Evolutionary conservation across 1,140 invertebrate species (phyloP).

Genomic region (Drosophila bocki): DNA sequence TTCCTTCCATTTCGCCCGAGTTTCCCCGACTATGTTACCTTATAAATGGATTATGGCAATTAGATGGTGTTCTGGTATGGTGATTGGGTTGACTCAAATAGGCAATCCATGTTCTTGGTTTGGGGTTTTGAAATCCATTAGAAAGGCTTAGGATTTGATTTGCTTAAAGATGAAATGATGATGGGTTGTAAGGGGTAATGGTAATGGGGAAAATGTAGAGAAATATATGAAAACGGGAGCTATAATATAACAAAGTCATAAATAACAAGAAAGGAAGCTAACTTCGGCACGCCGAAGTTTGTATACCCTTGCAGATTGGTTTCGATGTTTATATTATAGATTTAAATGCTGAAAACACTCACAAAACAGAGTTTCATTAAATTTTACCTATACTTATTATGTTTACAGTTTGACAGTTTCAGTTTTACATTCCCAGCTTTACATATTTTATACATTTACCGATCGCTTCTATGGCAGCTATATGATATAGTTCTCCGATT

Average conservation of each 20-base stretch:
- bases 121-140: slow-evolving; percentile 25
- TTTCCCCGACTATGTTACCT: slow-evolving; percentile 42
- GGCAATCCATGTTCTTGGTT: slow-evolving; percentile 28
- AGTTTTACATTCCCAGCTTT: too few relatives aligned
- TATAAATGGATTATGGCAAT: slow-evolving; percentile 82
- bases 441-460: too few relatives aligned
- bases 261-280: too few relatives aligned
- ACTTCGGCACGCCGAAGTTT: too few relatives aligned
- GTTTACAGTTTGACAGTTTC: too few relatives aligned
- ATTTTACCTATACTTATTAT: too few relatives aligned
- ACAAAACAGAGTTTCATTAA: too few relatives aligned
- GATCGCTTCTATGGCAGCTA: too few relatives aligned
- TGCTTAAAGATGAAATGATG: slow-evolving; percentile 35
- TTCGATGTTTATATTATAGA: too few relatives aligned
- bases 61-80: slow-evolving; percentile 45
- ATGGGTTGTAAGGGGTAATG: not conserved
- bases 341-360: too few relatives aligned
- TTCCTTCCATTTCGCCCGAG: slow-evolving; percentile 22
- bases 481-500: too few relatives aligned
- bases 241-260: not conserved
- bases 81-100: slow-evolving; percentile 21
- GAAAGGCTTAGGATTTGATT: slow-evolving; percentile 40
- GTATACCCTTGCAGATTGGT: too few relatives aligned
- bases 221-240: not conserved
- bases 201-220: not conserved